Percentiles rank a stretch among this genome's conserved stretches.
These are phyloP conservation scores for Enteromius paludinosus DNA, from an alignment of 2,797 vertebrate species.

Conservation along the genomic window DNA sequence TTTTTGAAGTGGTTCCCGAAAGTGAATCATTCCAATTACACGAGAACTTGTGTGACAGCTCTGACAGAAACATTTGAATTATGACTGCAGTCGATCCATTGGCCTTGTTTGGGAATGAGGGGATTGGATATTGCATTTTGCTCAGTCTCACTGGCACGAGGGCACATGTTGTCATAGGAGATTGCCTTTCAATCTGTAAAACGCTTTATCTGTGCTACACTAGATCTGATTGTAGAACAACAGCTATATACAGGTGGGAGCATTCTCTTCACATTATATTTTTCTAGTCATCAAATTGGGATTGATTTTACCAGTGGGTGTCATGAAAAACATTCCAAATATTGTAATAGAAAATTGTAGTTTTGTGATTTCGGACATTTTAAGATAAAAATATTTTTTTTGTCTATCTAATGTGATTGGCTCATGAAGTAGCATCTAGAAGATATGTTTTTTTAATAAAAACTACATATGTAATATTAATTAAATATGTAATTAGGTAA, in stretches of 20 bases:
- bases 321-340: slow-evolving; percentile 55
- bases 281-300: slow-evolving; percentile 63
- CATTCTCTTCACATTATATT: slow-evolving; percentile 65
- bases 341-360: slow-evolving; percentile 15
- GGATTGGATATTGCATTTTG: slow-evolving; percentile 70
- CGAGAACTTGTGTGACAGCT: slow-evolving; percentile 59
- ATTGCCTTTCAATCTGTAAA: slow-evolving; percentile 65
- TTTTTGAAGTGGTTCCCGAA: slow-evolving; percentile 64
- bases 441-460: neutral
- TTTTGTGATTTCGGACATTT: neutral
- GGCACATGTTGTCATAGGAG: slow-evolving; percentile 54
- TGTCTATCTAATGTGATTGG: neutral
- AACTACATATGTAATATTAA: neutral
- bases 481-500: neutral
- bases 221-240: slow-evolving; percentile 69
- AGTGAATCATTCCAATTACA: slow-evolving; percentile 70
- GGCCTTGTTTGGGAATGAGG: slow-evolving; percentile 63
- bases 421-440: neutral
- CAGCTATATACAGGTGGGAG: slow-evolving; percentile 58
- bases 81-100: slow-evolving; percentile 62
- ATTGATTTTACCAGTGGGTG: slow-evolving; percentile 61
- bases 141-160: slow-evolving; percentile 63
- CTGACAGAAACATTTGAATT: slow-evolving; percentile 72
- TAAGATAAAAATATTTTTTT: neutral
- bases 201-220: slow-evolving; percentile 67